Evolutionary conservation across 2,888 invertebrate genomes (phyloP), one percentile per base, ranked within the genome.

Genomic region (Erpobdella octoculata): DNA sequence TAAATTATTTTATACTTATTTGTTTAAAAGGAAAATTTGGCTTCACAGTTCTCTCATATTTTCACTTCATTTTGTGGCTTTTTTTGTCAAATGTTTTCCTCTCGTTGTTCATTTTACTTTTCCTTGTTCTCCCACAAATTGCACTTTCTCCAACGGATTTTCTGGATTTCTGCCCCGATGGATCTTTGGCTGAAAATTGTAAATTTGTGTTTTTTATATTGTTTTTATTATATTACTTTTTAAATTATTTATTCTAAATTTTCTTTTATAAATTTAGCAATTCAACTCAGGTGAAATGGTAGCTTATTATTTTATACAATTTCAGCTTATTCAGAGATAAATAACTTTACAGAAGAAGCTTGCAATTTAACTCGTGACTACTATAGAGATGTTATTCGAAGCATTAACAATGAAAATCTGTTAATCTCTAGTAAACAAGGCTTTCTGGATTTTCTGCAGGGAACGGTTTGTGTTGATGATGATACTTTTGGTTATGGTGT

Each of bases 21-120:
- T 28, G 21, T 61, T 61, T 61, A 21, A 41, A 12, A 61, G 61
- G 61, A 61, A 61, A 61, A 33, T 61, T 31, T 61, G 61, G 61
- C 6, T 61, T 61, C 25, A 21, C 25, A 6, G 31, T 61, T 5
- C 33, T 61, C 15, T 61, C 61, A 61, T 61, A 31, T 28, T 61
- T 61, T 33, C 28, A 33, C 31, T 61, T 61, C 9, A 31, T 61
- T 18, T 28, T 25, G 25, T 61, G 61, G 61, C 25, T 61, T 5
- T 28, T 61, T 61, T 15, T 28, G n/a, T 21, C 31, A 15, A 61
- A 61, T 61, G 21, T 61, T 18, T 61, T 61, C 61, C 28, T 33
- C 61, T 28, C 21, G 15, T 5, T 33, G 4, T 3, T 61, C 31
- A 61, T 61, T 31, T 18, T 61, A 18, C 61, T 61, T 18, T 61